A percentile compares a stretch with the other conserved stretches of the same genome.
phyloP scores from a whole-genome alignment of 2,113 vertebrate genomes.

The Hipposideros armiger region DNA sequence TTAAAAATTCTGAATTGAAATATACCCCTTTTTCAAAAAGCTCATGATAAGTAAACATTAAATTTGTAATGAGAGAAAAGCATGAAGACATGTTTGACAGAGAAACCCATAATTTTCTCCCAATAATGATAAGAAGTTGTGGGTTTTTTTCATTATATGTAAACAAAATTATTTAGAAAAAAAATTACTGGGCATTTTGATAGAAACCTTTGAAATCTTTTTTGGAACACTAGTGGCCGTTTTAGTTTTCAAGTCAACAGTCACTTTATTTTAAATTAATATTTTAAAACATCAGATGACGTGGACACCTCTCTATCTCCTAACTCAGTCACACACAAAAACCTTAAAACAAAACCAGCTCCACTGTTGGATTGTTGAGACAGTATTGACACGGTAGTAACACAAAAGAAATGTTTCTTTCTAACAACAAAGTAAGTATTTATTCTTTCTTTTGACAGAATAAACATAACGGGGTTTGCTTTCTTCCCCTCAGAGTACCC shows the following conservation, averaged over 20 bases:
- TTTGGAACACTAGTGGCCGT: constrained; percentile 74
- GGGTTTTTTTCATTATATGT: constrained; percentile 36
- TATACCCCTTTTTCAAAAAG: neutral
- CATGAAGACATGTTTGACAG: neutral
- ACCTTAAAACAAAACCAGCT: neutral
- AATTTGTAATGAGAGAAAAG: neutral
- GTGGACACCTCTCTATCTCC: neutral
- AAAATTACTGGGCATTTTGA: neutral
- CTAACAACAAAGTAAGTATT: neutral
- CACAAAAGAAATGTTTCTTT: neutral
- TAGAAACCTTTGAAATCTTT: constrained; percentile 65
- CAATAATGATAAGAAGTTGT: constrained; percentile 35
- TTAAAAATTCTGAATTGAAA: constrained; percentile 65
- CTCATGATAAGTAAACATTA: neutral
- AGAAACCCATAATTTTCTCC: neutral
- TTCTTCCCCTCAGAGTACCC: neutral
- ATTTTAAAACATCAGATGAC: constrained; percentile 60
- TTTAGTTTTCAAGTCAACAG: constrained; percentile 51
- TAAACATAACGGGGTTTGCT: neutral
- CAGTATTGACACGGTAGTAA: neutral
- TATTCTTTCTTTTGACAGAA: neutral
- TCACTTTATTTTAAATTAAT: constrained; percentile 33
- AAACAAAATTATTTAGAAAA: neutral
- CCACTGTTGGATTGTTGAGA: neutral
- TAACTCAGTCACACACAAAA: neutral